Percentiles rank a stretch among this genome's conserved stretches.
phyloP scores from a whole-genome alignment of 2,888 invertebrate species.

The Prenolepis imparis region DNA sequence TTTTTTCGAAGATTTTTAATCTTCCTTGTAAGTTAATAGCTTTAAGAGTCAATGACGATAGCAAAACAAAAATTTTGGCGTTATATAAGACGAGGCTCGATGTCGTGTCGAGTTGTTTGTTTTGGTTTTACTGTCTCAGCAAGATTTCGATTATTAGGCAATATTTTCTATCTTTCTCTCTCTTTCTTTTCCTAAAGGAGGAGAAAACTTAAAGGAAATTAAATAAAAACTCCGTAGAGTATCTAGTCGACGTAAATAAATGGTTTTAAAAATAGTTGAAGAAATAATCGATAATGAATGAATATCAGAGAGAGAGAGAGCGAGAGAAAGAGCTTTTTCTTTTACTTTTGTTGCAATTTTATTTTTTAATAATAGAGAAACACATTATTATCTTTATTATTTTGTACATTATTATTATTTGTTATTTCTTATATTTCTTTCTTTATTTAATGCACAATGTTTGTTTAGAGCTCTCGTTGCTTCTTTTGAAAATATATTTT shows the following conservation, averaged over 20 bases:
- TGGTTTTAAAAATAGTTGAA: conserved; percentile 7
- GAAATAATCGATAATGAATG: conserved; percentile 3
- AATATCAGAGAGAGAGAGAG: too few relatives aligned
- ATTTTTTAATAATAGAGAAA: not conserved
- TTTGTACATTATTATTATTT: not conserved
- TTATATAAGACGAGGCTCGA: conserved; percentile 29
- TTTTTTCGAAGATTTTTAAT: too few relatives aligned
- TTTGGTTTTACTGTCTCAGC: conserved; percentile 44
- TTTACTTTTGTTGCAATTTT: conserved; percentile 4
- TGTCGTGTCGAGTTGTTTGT: conserved; percentile 59
- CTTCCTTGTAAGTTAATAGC: too few relatives aligned
- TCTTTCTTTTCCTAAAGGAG: not conserved
- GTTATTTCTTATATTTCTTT: not conserved
- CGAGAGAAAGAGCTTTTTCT: too few relatives aligned
- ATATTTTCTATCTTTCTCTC: not conserved
- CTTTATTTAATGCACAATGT: not conserved
- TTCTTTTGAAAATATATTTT: not conserved
- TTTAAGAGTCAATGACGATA: too few relatives aligned
- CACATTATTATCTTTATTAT: not conserved
- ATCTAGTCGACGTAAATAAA: conserved; percentile 32
- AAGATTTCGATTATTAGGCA: not conserved
- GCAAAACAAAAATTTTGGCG: not conserved
- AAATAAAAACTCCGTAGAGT: conserved; percentile 45
- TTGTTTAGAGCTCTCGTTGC: not conserved
- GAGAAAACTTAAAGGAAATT: conserved; percentile 44